phyloP scores from a whole-genome alignment of 2,888 invertebrate genomes.

The Auanema sp. region DNA sequence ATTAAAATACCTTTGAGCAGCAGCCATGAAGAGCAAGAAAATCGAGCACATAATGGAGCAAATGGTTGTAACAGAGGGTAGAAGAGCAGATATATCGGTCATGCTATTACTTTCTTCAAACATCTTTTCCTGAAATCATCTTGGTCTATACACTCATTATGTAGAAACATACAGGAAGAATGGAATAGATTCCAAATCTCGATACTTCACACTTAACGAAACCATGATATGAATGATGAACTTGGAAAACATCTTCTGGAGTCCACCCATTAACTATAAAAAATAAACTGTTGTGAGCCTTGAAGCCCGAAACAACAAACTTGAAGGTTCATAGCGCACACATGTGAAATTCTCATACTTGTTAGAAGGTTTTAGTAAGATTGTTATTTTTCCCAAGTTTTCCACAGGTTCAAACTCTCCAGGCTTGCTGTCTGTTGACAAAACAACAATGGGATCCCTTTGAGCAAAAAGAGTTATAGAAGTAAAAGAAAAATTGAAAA shows the following conservation, averaged over 20 bases:
- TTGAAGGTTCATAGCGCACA: conserved; percentile 53
- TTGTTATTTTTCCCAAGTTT: conserved; percentile 26
- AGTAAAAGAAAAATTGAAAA: conserved; percentile 1
- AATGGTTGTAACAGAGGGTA: conserved; percentile 51
- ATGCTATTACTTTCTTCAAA: conserved; percentile 26
- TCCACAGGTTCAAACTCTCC: too few relatives aligned
- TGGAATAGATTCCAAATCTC: conserved; percentile 54
- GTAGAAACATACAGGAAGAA: conserved; percentile 43
- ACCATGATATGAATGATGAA: conserved; percentile 41
- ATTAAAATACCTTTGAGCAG: conserved; percentile 48
- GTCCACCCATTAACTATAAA: conserved; percentile 53
- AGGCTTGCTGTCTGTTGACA: too few relatives aligned
- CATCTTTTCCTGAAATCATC: background rate
- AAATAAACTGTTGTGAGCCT: background rate
- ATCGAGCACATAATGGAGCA: conserved; percentile 41
- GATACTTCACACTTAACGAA: conserved; percentile 55
- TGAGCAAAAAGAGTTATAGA: background rate
- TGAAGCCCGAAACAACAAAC: conserved; percentile 14
- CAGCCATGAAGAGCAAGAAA: conserved; percentile 52
- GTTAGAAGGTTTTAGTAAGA: conserved; percentile 43
- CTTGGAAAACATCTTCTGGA: conserved; percentile 48
- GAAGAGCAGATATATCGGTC: conserved; percentile 35
- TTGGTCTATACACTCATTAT: background rate
- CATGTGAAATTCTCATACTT: conserved; percentile 55
- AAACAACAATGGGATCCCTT: background rate